Evolutionary conservation across 2,888 invertebrate species (phyloP).

Genomic region (Diarsia brunnea): DNA sequence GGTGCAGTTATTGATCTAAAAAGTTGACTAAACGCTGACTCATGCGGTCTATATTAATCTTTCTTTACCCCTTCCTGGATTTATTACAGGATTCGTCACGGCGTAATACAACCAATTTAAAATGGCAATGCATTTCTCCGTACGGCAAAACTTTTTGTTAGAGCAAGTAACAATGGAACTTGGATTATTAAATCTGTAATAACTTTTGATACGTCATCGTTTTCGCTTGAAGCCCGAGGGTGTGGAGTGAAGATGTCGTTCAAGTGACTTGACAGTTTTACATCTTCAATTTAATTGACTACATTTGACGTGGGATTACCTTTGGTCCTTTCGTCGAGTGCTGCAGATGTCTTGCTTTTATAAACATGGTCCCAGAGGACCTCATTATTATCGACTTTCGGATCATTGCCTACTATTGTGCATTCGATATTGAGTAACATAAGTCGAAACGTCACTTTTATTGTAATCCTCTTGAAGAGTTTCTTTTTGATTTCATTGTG

Average conservation of each 20-base stretch:
- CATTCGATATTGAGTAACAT: conserved; percentile 47
- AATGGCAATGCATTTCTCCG: conserved; percentile 72
- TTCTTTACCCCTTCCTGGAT: conserved; percentile 74
- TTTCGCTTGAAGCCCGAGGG: conserved; percentile 64
- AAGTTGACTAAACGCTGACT: conserved; percentile 77
- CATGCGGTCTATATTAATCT: conserved; percentile 82
- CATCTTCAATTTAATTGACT: conserved; percentile 70
- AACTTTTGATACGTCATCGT: conserved; percentile 75
- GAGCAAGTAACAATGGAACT: conserved; percentile 73
- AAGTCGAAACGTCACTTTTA: conserved; percentile 31
- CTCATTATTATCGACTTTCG: conserved; percentile 61
- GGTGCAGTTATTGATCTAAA: conserved; percentile 74
- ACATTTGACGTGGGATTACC: conserved; percentile 62
- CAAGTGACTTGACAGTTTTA: conserved; percentile 75
- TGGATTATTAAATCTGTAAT: conserved; percentile 75
- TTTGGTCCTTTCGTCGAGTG: conserved; percentile 61
- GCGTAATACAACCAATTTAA: conserved; percentile 77
- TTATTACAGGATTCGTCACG: conserved; percentile 81
- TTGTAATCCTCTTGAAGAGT: conserved; percentile 35
- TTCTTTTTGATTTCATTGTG: conserved; percentile 17
- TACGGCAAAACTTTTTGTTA: conserved; percentile 75
- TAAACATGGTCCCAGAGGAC: conserved; percentile 49
- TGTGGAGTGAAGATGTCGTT: conserved; percentile 63
- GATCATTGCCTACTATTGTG: conserved; percentile 55
- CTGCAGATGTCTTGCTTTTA: conserved; percentile 63